Conservation (phyloP, 2,113 vertebrate genomes). For the Pangasianodon gigas region DNA sequence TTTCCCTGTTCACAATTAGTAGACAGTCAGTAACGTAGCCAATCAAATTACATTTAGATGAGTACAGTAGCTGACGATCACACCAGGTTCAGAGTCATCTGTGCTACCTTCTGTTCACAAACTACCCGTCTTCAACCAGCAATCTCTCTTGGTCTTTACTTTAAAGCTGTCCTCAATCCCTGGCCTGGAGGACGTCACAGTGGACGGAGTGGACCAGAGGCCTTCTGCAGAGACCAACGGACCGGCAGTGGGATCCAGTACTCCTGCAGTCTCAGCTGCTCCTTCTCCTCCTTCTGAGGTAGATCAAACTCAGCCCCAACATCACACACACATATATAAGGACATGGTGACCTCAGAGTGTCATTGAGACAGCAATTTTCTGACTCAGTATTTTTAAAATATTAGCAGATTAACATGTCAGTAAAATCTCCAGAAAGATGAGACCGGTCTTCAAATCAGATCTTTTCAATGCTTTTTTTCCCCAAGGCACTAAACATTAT, state of each 20-base stretch:
- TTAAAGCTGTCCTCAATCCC: constrained; percentile 93
- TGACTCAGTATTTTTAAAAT: no score
- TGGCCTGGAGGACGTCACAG: constrained; percentile 89
- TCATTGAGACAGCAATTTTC: no score
- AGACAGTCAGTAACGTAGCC: neutral
- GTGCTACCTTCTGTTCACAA: neutral
- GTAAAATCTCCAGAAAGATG: no score
- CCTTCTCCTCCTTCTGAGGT: constrained; percentile 64
- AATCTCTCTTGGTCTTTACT: neutral
- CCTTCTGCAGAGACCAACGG: constrained; percentile 72
- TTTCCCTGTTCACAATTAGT: no score
- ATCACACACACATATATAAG: neutral
- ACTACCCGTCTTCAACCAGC: neutral
- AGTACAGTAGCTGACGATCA: no score
- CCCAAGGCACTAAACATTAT: no score
- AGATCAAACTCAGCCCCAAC: neutral
- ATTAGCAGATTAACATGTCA: no score
- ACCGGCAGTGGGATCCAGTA: constrained; percentile 52
- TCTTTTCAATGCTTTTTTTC: no score
- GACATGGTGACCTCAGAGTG: no score
- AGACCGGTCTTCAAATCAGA: no score
- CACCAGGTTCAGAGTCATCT: neutral
- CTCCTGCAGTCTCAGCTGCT: constrained; percentile 43
- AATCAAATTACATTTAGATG: neutral
- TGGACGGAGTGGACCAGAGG: constrained; percentile 73